Evolutionary conservation across 2,113 vertebrate species (phyloP).

Genomic region (Microtus richardsoni): DNA sequence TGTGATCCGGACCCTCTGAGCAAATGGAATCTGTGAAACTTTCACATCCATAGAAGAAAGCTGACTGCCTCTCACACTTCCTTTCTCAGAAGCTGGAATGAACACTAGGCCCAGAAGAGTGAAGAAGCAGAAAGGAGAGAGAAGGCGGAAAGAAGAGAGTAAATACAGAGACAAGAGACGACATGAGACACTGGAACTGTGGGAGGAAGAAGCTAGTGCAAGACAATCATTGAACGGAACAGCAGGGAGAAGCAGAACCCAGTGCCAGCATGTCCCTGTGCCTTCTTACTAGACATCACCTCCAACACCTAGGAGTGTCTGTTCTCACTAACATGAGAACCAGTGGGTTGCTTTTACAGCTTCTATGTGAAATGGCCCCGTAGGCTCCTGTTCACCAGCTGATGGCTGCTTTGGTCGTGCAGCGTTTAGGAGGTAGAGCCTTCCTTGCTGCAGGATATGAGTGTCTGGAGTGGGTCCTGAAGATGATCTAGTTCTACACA

Average conservation of each 20-base stretch:
- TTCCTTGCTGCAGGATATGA: background rate
- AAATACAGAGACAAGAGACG: background rate
- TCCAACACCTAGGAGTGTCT: background rate
- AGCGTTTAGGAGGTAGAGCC: background rate
- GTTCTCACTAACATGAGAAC: background rate
- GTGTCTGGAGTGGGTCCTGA: background rate
- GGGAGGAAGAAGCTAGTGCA: background rate
- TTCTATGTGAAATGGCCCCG: background rate
- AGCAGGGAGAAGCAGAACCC: background rate
- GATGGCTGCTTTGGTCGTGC: background rate
- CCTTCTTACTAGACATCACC: background rate
- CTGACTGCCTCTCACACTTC: background rate
- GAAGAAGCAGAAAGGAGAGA: background rate
- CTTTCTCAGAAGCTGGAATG: background rate
- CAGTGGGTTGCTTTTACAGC: background rate
- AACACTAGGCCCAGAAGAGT: background rate
- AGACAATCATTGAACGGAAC: background rate
- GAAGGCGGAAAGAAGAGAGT: background rate
- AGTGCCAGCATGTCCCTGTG: background rate
- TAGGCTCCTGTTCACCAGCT: background rate
- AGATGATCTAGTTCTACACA: no score
- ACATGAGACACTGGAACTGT: background rate
- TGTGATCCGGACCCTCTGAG: background rate
- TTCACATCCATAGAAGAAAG: background rate
- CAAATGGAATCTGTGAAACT: background rate